Evolutionary conservation across 2,797 vertebrate genomes (phyloP).

Genomic region (Microhierax caerulescens): DNA sequence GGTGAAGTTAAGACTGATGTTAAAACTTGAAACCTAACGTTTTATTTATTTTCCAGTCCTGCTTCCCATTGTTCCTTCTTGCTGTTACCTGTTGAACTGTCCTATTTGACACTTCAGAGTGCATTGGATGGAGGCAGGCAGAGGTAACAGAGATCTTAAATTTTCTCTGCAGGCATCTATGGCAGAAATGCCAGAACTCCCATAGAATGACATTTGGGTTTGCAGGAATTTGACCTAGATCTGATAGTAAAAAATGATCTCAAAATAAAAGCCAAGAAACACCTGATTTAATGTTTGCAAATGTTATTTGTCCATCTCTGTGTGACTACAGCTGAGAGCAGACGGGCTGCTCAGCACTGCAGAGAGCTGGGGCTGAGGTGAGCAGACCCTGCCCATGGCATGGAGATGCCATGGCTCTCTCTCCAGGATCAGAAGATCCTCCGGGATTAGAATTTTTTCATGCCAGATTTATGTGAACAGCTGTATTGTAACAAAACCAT

Average conservation of each 20-base stretch:
- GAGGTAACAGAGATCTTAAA: not conserved
- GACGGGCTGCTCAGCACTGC: not conserved
- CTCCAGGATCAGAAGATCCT: not conserved
- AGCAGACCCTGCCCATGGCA: not conserved
- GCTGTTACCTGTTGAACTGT: not conserved
- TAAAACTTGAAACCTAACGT: not conserved
- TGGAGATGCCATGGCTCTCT: not conserved
- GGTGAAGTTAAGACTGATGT: not conserved
- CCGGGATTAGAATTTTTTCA: not conserved
- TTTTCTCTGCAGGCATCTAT: not conserved
- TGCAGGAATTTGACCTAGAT: not conserved
- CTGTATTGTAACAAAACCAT: accelerated
- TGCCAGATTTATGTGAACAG: not conserved
- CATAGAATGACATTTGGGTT: not conserved
- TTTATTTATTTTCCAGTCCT: not conserved
- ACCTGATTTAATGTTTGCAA: not conserved
- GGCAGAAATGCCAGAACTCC: not conserved
- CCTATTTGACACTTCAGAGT: not conserved
- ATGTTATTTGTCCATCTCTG: not conserved
- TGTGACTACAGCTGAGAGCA: not conserved
- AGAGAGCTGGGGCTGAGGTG: not conserved
- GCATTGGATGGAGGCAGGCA: not conserved
- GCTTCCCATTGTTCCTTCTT: not conserved
- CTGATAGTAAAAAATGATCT: not conserved
- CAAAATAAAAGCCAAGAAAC: not conserved